Percentiles rank a stretch among this genome's conserved stretches.
These are phyloP conservation scores for Smittia aterrima DNA, from an alignment of 2,888 invertebrate species.

Conservation along the genomic window DNA sequence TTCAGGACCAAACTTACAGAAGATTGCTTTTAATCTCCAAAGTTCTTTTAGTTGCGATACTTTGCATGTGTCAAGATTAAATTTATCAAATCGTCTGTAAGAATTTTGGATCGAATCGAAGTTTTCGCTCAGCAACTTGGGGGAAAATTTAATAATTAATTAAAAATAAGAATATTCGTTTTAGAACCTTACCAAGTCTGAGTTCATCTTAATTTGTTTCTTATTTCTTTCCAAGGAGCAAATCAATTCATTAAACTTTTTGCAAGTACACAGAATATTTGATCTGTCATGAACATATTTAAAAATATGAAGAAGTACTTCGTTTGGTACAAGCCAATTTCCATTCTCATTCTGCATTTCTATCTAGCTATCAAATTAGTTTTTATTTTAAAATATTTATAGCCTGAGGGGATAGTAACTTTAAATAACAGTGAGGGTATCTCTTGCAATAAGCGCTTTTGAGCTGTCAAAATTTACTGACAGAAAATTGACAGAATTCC, in stretches of 20 bases:
- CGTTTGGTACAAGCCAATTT: slow-evolving; percentile 4
- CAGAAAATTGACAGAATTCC: too few relatives aligned
- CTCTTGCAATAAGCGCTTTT: too few relatives aligned
- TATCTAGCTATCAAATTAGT: too few relatives aligned
- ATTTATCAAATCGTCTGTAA: neutral
- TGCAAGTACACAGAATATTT: slow-evolving; percentile 6
- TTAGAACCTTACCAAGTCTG: neutral
- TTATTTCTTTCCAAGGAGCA: neutral
- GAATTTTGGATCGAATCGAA: slow-evolving; percentile 11
- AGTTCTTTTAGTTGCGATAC: neutral
- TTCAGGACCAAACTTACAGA: neutral
- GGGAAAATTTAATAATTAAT: neutral
- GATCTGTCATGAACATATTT: neutral
- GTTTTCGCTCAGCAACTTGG: neutral
- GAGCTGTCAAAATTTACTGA: too few relatives aligned
- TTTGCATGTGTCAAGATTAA: neutral
- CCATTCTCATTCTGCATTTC: neutral
- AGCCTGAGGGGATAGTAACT: too few relatives aligned
- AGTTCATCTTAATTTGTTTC: neutral
- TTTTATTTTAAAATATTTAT: too few relatives aligned
- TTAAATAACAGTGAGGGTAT: too few relatives aligned
- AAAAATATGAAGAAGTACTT: neutral
- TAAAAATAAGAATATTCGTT: too few relatives aligned
- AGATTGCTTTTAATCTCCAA: neutral
- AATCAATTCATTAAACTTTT: neutral